Percentiles rank a stretch among this genome's conserved stretches.
Evolutionary conservation across 2,888 invertebrate species (phyloP).

Genomic region (Allophyes oxyacanthae): DNA sequence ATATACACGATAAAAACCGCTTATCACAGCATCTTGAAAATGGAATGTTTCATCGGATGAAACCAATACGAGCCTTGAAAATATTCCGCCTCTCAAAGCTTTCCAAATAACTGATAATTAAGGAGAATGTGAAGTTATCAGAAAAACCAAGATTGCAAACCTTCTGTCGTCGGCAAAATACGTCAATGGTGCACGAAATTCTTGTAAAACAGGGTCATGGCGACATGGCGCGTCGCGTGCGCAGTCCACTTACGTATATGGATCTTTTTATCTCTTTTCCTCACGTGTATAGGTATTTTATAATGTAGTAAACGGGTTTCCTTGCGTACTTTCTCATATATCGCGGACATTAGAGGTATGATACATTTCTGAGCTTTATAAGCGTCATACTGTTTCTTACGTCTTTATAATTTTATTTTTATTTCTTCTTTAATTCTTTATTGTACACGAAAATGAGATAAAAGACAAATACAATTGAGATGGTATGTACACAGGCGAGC

Average conservation of each 20-base stretch:
- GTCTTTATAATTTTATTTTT: background rate
- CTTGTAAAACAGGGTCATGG: slow-evolving; percentile 45
- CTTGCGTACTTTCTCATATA: slow-evolving; percentile 31
- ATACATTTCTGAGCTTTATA: slow-evolving; percentile 5
- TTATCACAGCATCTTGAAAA: no score
- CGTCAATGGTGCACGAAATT: slow-evolving; percentile 38
- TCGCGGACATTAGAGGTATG: slow-evolving; percentile 28
- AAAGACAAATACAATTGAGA: no score
- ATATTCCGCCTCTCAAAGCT: background rate
- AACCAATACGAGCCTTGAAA: slow-evolving; percentile 5
- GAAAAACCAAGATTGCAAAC: slow-evolving; percentile 37
- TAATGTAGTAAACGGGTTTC: slow-evolving; percentile 35
- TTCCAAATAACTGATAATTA: slow-evolving; percentile 19
- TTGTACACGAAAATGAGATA: no score
- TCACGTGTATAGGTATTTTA: slow-evolving; percentile 33
- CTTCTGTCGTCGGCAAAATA: slow-evolving; percentile 24
- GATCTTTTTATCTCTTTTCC: slow-evolving; percentile 28
- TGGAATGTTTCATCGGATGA: no score
- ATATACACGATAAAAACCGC: no score
- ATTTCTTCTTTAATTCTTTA: no score
- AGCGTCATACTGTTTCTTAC: background rate
- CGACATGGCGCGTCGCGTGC: slow-evolving; percentile 27
- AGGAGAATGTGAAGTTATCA: slow-evolving; percentile 7
- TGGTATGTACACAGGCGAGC: no score
- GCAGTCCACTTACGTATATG: slow-evolving; percentile 21